phyloP scores from a whole-genome alignment of 2,113 vertebrate genomes.

The Oreocharis arfaki region DNA sequence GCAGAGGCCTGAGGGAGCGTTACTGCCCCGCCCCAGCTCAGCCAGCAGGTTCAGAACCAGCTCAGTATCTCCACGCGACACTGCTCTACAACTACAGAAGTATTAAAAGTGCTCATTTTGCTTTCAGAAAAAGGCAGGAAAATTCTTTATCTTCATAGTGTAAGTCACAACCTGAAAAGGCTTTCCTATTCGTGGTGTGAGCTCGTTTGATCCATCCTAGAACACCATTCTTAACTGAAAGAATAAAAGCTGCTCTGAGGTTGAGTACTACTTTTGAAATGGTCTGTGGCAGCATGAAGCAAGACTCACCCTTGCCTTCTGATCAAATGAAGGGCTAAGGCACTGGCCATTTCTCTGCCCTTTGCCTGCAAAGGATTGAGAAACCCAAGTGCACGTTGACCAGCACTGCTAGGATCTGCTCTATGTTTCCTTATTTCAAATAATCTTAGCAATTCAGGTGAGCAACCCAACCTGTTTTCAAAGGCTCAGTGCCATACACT shows the following conservation, averaged over 20 bases:
- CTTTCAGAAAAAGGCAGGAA: neutral
- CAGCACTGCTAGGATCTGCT: neutral
- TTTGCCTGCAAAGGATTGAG: neutral
- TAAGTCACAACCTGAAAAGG: neutral
- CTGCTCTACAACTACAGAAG: neutral
- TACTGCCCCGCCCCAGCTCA: neutral
- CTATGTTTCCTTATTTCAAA: neutral
- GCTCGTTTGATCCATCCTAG: neutral
- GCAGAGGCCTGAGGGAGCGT: rapidly evolving
- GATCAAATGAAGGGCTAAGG: neutral
- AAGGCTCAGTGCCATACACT: neutral
- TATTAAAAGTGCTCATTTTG: neutral
- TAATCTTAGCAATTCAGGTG: neutral
- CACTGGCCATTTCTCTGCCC: neutral
- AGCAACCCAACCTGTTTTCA: neutral
- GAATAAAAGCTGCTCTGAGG: neutral
- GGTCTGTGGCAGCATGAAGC: neutral
- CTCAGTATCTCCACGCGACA: neutral
- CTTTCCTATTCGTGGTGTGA: neutral
- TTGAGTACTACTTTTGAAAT: neutral
- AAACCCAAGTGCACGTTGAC: neutral
- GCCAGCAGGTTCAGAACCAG: neutral
- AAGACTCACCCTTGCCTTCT: neutral
- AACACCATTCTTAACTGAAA: neutral
- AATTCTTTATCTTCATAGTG: neutral